Conservation (phyloP, 1,140 invertebrate species). For the Drosophila sulfurigaster region DNA sequence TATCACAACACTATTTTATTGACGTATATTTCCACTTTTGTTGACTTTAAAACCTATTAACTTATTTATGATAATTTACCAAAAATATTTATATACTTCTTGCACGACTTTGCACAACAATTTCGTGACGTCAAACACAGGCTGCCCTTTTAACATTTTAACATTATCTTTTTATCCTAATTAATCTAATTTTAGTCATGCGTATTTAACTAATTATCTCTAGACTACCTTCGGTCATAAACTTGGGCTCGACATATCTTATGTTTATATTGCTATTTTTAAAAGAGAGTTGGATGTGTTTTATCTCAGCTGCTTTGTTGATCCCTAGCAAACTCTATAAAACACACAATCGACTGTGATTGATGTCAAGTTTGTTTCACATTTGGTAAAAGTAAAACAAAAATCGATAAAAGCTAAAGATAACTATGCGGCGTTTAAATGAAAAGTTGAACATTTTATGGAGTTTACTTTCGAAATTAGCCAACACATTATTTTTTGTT, state of each 20-base stretch:
- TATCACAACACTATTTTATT: no score
- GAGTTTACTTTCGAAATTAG: slow-evolving; percentile 26
- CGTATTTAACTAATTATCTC: neutral
- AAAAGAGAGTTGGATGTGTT: neutral
- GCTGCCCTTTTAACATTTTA: slow-evolving; percentile 1
- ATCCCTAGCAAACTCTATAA: neutral
- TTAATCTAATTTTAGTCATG: slow-evolving; percentile 3
- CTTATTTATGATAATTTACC: slow-evolving; percentile 9
- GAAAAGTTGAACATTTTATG: slow-evolving; percentile 18
- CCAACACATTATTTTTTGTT: neutral
- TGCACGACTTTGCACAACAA: neutral
- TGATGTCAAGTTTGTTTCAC: neutral
- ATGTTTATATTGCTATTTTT: neutral
- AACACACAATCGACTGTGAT: slow-evolving; percentile 1
- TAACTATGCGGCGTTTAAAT: slow-evolving; percentile 9
- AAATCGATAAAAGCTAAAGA: slow-evolving; percentile 19
- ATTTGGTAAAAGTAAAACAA: no score
- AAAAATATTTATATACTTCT: slow-evolving; percentile 13
- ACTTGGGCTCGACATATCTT: neutral
- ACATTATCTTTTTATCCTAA: slow-evolving; percentile 7
- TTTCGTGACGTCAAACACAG: slow-evolving; percentile 9
- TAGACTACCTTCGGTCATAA: neutral
- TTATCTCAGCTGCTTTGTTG: neutral
- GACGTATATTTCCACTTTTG: neutral
- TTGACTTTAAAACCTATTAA: neutral